Base-by-base conservation (phyloP, 2,113 vertebrate species). In the Hiodon alosoides region DNA sequence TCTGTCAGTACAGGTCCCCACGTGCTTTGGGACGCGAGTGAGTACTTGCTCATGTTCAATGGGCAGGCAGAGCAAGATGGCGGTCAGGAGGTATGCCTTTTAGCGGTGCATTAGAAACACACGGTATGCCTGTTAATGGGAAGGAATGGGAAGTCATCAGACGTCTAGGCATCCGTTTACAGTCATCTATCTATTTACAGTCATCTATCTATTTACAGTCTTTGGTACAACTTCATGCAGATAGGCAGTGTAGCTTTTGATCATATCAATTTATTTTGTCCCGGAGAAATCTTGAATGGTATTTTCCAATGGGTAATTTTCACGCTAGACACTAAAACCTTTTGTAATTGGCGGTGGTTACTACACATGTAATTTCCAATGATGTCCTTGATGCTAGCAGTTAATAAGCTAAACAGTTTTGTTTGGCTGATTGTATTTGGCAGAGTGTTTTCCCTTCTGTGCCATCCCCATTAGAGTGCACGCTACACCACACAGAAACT, bases 241-340 rank as follows among this genome's bases (percentile, higher is more conserved):
- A 11, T 9, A 57, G 54, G n/a, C 14, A 74, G 67, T 67, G 31
- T 8, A 2, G 7, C 47, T 0, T 66, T 66, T 47, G 64, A 47
- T 48, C 2, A 47, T 48, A 66, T 75, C 51, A 6, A 58, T 71
- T 7, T 46, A 54, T 71, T 71, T 57, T 14, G 31, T 67, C 73
- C 52, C 7, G 16, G 14, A 8, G 53, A 53, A 57, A 67, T 58
- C 14, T 10, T 62, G 11, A 16, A 11, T 16, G 14, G 4, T 11
- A 67, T 59, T 58, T 68, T 68, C 46, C 68, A 16, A 31, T 59
- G 47, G 73, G 54, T 55, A 47, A 55, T 48, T 67, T 59, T 75
- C 54, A 50, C 65, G n/a, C 65, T 75, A 46, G 31, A 31, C 31
- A 31, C 31, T 31, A 31, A 31, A 31, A 31, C 67, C 4, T 54